Conservation (phyloP, 1,140 invertebrate genomes). For the Gyrodactylus bullatarudis region DNA sequence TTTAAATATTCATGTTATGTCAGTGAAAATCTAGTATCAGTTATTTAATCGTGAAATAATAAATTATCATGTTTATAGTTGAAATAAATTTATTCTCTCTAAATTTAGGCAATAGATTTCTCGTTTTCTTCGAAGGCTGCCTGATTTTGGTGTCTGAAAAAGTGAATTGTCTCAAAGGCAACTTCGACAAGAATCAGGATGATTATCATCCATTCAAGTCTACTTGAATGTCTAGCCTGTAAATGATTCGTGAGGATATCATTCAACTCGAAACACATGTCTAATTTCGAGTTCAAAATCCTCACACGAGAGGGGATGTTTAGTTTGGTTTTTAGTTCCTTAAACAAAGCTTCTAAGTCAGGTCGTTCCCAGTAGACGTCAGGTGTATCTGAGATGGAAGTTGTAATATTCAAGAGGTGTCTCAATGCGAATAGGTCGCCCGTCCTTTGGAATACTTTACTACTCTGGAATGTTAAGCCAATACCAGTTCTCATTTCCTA, state of each 20-base stretch:
- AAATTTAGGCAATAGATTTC: too few species aligned
- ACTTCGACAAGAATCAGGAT: slow-evolving; percentile 2
- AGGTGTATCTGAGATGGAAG: neutral
- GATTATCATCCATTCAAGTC: slow-evolving; percentile 2
- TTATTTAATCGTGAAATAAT: too few species aligned
- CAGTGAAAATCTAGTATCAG: too few species aligned
- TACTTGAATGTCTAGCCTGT: neutral
- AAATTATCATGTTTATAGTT: too few species aligned
- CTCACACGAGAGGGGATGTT: neutral
- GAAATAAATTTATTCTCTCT: too few species aligned
- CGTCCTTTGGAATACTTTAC: neutral
- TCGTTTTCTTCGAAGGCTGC: too few species aligned
- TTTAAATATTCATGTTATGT: too few species aligned
- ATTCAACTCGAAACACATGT: neutral
- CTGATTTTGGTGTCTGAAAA: too few species aligned
- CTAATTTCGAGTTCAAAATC: neutral
- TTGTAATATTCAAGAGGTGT: neutral
- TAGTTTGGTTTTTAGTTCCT: neutral
- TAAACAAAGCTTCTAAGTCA: neutral
- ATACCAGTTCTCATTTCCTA: neutral
- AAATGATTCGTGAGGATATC: neutral
- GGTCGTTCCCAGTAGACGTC: neutral
- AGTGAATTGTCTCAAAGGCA: neutral
- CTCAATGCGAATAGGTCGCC: neutral
- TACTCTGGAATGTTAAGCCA: neutral